Evolutionary conservation across 2,113 vertebrate species (phyloP), one percentile per base, ranked within the genome.

Genomic region (Clupea harengus): DNA sequence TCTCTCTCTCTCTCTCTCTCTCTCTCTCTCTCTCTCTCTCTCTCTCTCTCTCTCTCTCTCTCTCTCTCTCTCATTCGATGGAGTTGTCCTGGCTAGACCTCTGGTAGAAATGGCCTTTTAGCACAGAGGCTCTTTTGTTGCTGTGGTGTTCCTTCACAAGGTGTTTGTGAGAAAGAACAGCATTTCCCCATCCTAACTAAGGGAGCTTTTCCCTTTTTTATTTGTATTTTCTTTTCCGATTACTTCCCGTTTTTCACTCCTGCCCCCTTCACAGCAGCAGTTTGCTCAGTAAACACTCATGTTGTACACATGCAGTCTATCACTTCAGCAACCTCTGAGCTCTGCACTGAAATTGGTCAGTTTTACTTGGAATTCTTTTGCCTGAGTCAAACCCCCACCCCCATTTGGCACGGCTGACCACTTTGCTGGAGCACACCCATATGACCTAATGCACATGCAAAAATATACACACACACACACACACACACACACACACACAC

Each of bases 61-160:
- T 64, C 89, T 92, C 90, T 39, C 45, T 81, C 46, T 20, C 57
- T 81, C 90, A 92, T 91, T 93, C 90, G 6, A 90, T 88, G 91
- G 91, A 92, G 91, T 88, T 90, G 91, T 93, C 94, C 93, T 92
- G 91, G 91, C 91, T 89, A 81, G 89, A 93, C 89, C 90, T 92
- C 87, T 80, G 88, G 85, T 87, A 90, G 89, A 90, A 94, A 90
- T 90, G 85, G 89, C 91, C 90, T 83, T 39, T 72, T 9, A 39
- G 91, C 89, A 93, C 92, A 94, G 91, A 92, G 89, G 49, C 87
- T 90, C 92, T 93, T 93, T 93, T 94, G 93, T 94, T 93, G 93
- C 91, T 84, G 85, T 78, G 83, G 82, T 20, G 28, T 32, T 87
- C 88, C 88, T 90, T 90, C 86, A 87, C 84, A 92, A 93, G 92